phyloP scores from a whole-genome alignment of 2,888 invertebrate species.

The Agrotis puta region DNA sequence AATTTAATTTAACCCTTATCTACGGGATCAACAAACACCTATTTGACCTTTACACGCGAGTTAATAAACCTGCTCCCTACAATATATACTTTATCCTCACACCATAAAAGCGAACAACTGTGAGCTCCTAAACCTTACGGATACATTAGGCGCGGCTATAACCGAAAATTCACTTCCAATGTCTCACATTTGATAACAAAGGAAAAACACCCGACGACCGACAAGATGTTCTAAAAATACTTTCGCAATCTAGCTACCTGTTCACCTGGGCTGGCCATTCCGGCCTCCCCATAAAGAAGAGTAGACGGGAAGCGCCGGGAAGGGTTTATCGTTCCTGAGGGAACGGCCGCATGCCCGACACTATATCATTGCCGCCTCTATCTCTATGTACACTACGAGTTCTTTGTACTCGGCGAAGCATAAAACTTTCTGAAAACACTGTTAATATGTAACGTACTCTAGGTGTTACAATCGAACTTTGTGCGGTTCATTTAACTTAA shows the following conservation, averaged over 20 bases:
- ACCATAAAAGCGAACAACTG: conserved; percentile 74
- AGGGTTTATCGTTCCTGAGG: conserved; percentile 90
- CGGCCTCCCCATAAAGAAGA: conserved; percentile 91
- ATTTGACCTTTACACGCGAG: conserved; percentile 57
- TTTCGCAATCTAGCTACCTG: conserved; percentile 90
- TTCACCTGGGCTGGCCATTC: conserved; percentile 90
- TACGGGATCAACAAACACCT: conserved; percentile 58
- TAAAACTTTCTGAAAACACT: conserved; percentile 82
- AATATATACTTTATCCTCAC: conserved; percentile 69
- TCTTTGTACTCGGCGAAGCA: conserved; percentile 81
- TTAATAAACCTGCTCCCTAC: conserved; percentile 56
- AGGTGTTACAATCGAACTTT: conserved; percentile 66
- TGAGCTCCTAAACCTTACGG: conserved; percentile 75
- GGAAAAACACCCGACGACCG: conserved; percentile 88
- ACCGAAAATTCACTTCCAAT: conserved; percentile 83
- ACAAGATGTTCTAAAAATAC: conserved; percentile 91
- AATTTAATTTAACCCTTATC: conserved; percentile 62
- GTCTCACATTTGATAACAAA: conserved; percentile 89
- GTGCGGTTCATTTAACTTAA: conserved; percentile 66
- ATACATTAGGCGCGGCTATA: conserved; percentile 81
- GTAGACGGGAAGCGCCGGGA: conserved; percentile 88
- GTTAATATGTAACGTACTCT: conserved; percentile 75
- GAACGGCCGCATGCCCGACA: conserved; percentile 87
- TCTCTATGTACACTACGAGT: conserved; percentile 82
- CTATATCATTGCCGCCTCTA: conserved; percentile 90